phyloP scores from a whole-genome alignment of 1,140 invertebrate species.

The Pseudomyrmex cubaensis region DNA sequence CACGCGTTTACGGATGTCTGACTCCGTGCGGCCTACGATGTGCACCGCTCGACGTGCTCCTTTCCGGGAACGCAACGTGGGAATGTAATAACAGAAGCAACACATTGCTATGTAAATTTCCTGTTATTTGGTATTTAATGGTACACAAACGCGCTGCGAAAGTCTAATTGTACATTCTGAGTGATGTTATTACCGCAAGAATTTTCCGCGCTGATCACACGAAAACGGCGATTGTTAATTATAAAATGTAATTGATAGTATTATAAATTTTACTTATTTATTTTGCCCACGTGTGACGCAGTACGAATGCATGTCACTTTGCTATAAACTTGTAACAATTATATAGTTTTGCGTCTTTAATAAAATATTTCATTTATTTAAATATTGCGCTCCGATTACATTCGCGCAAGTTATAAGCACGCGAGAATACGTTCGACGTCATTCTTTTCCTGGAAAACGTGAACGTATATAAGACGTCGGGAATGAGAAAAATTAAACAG shows the following conservation, averaged over 20 bases:
- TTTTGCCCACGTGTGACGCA: too few species aligned
- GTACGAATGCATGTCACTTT: too few species aligned
- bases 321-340: too few species aligned
- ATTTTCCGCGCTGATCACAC: neutral
- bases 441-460: constrained; percentile 4
- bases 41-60: neutral
- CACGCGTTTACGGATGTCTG: constrained; percentile 2
- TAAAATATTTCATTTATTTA: too few species aligned
- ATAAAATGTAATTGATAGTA: too few species aligned
- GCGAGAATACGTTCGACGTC: neutral
- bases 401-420: neutral
- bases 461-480: neutral
- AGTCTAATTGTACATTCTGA: neutral
- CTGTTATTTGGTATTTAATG: constrained; percentile 1
- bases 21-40: neutral
- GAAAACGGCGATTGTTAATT: too few species aligned
- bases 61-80: constrained; percentile 12
- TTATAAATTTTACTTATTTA: too few species aligned
- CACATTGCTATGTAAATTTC: neutral
- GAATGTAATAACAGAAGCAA: constrained; percentile 31
- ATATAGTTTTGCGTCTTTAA: too few species aligned
- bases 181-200: neutral
- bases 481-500: constrained; percentile 45
- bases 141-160: neutral
- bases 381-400: too few species aligned